Base-by-base conservation (phyloP, 2,113 vertebrate genomes). In the Silurus asotus region DNA sequence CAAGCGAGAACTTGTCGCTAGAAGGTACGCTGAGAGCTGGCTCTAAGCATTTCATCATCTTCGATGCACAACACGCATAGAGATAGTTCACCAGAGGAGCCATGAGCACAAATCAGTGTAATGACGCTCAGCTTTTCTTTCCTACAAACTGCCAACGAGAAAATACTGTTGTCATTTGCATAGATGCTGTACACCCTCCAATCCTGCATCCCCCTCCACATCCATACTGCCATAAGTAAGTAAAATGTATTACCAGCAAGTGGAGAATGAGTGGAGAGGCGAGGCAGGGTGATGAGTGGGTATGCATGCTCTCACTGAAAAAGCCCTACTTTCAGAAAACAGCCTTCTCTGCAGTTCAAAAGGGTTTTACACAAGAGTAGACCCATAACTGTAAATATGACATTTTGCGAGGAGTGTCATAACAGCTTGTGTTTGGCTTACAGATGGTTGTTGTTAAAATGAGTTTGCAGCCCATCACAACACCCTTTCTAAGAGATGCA, bases 141-240 rank as follows among this genome's bases (percentile, higher is more conserved):
- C 59, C 28, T 56, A 65, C 88, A 88, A 90, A 89, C 88, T 90
- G 91, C 93, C 93, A 93, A 92, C 91, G 90, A 90, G 91, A 93
- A 93, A 93, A 92, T 89, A 91, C 89, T 90, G 92, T 90, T 93
- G 91, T 90, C 86, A 93, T 93, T 93, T 94, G 93, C 92, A 93
- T 94, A 90, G 84, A 87, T 85, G 48, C 69, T 86, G 89, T 89
- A 92, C 82, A 88, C 88, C 91, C 90, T 76, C 58, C 53, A 62
- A 81, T 49, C 49, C 91, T 15, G 37, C 76, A 64, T 81, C 49
- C 59, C 55, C 59, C 62, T 37, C 15, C 74, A 65, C 61, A 92
- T 93, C 91, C 72, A 55, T 80, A 90, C 91, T 91, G 93, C 89
- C 93, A 93, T 89, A 90, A 91, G 89, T 92, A 92, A 93, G 93